Conservation (phyloP, 2,888 invertebrate species). For the Phalera bucephala region DNA sequence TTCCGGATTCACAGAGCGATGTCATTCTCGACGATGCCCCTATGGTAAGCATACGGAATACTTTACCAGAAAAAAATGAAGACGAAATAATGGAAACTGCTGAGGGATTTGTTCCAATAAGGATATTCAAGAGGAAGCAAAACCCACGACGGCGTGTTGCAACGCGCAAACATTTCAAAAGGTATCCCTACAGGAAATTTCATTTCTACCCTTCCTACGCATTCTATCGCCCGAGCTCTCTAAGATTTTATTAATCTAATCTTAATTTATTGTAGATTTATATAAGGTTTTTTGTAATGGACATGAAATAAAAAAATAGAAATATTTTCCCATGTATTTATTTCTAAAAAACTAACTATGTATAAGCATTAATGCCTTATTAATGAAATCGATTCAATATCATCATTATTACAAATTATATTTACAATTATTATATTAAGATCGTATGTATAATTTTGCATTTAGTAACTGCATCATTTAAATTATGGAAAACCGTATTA, state of each 20-base stretch:
- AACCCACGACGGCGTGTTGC: conserved; percentile 47
- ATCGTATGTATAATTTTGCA: conserved; percentile 43
- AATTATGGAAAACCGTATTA: conserved; percentile 44
- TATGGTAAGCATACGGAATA: conserved; percentile 33
- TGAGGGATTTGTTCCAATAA: conserved; percentile 61
- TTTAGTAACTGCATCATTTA: conserved; percentile 30
- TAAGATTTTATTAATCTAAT: conserved; percentile 54
- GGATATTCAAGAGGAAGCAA: conserved; percentile 45
- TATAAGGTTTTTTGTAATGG: too few relatives aligned
- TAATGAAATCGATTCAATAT: conserved; percentile 29
- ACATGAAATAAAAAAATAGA: neutral
- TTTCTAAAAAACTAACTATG: conserved; percentile 53
- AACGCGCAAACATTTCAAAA: conserved; percentile 50
- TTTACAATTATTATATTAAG: conserved; percentile 40
- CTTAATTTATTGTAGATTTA: neutral
- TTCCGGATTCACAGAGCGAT: conserved; percentile 36
- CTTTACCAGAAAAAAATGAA: conserved; percentile 43
- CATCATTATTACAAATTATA: conserved; percentile 41
- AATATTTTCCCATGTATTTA: conserved; percentile 39
- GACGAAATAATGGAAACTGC: conserved; percentile 71
- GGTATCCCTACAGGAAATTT: conserved; percentile 51
- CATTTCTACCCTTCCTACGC: conserved; percentile 55
- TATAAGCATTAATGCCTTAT: conserved; percentile 56
- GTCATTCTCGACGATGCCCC: conserved; percentile 36
- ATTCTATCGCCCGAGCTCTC: conserved; percentile 65